These are phyloP conservation scores for Meiosimyza decipiens DNA, from an alignment of 2,888 invertebrate genomes.

Conservation along the genomic window DNA sequence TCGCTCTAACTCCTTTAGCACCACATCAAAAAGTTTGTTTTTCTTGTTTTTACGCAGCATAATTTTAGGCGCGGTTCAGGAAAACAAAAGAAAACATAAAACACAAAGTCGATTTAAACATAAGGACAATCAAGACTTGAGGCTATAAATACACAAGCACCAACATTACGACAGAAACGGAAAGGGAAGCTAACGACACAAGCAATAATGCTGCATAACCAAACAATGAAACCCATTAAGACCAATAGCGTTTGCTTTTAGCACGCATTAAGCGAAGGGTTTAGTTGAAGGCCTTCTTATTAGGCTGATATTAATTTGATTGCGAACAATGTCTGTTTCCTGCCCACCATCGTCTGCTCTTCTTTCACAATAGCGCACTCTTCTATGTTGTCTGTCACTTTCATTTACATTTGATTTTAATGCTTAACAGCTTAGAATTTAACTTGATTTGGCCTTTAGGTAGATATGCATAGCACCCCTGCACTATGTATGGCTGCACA, in stretches of 20 bases:
- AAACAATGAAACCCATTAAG: too few species aligned
- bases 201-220: background rate
- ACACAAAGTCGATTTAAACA: slow-evolving; percentile 10
- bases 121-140: slow-evolving; percentile 2
- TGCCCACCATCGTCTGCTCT: background rate
- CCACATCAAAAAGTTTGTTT: background rate
- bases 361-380: too few species aligned
- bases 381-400: background rate
- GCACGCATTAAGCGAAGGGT: too few species aligned
- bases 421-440: too few species aligned
- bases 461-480: too few species aligned
- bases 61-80: slow-evolving; percentile 4
- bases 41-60: slow-evolving; percentile 1
- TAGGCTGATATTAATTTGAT: slow-evolving; percentile 24
- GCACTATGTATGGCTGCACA: too few species aligned
- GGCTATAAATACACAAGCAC: background rate
- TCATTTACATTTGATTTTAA: too few species aligned
- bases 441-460: too few species aligned
- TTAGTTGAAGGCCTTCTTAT: too few species aligned
- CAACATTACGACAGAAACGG: background rate
- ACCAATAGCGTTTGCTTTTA: too few species aligned
- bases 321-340: slow-evolving; percentile 2
- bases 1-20: background rate
- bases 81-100: slow-evolving; percentile 4
- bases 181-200: background rate